These are phyloP conservation scores for Chaetorhynchus papuensis DNA, from an alignment of 2,113 vertebrate species.

Conservation along the genomic window DNA sequence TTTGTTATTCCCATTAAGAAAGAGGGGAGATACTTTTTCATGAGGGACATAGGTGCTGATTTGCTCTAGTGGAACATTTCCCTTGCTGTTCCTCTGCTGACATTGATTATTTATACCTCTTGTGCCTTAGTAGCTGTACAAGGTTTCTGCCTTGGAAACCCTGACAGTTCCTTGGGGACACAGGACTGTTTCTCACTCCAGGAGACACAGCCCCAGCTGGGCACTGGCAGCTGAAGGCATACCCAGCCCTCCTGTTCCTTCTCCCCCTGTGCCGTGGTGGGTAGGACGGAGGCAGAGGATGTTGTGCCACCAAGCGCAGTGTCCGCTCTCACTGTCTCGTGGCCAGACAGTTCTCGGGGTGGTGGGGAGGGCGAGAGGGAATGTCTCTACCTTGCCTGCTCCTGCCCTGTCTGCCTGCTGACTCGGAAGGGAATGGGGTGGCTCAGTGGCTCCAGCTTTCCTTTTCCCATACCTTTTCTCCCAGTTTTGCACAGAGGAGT, in stretches of 20 bases:
- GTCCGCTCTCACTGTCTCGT: not conserved
- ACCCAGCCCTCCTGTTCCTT: not conserved
- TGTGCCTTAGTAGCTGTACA: not conserved
- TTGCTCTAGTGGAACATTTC: not conserved
- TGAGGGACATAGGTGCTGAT: not conserved
- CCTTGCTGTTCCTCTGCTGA: not conserved
- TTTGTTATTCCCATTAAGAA: not conserved
- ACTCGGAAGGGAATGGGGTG: not conserved
- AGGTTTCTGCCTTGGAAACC: not conserved
- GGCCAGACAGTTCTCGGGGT: not conserved
- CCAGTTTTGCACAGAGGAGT: not conserved
- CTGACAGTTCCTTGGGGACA: not conserved
- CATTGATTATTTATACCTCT: not conserved
- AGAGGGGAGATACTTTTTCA: not conserved
- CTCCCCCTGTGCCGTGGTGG: accelerated
- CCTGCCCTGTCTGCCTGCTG: not conserved
- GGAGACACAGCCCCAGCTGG: not conserved
- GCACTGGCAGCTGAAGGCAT: not conserved
- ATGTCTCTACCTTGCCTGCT: not conserved
- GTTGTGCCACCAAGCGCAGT: accelerated
- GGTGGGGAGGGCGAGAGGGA: not conserved
- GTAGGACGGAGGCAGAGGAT: not conserved
- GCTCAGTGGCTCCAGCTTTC: not conserved
- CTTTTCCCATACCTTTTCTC: not conserved
- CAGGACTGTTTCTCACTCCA: not conserved